Evolutionary conservation across 2,113 vertebrate species (phyloP).

Genomic region (Lophius piscatorius): DNA sequence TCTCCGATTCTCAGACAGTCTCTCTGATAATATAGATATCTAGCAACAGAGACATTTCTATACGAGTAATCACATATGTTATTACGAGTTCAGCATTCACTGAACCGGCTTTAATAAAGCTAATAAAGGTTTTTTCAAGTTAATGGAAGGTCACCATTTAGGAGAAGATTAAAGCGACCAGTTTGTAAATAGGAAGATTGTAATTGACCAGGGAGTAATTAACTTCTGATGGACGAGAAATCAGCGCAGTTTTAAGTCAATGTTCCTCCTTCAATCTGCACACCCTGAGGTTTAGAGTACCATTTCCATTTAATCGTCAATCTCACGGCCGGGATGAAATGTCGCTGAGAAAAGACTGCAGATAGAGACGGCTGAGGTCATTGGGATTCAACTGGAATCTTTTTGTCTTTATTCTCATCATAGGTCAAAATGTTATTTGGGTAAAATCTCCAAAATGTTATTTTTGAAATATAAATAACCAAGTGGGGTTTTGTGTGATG

Average conservation of each 20-base stretch:
- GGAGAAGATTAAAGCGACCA: background rate
- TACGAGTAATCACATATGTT: too few relatives aligned
- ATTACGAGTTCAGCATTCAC: too few relatives aligned
- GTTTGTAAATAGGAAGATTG: background rate
- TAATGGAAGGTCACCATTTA: background rate
- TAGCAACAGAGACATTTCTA: too few relatives aligned
- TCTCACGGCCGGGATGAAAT: constrained; percentile 23
- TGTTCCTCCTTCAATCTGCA: background rate
- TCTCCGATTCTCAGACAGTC: too few relatives aligned
- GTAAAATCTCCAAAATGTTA: background rate
- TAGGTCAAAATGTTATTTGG: constrained; percentile 3
- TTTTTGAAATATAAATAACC: background rate
- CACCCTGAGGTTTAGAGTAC: background rate
- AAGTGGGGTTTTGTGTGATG: background rate
- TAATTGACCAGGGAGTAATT: constrained; percentile 17
- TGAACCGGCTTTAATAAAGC: too few relatives aligned
- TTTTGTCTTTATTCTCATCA: background rate
- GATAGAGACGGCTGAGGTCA: constrained; percentile 14
- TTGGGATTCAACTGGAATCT: background rate
- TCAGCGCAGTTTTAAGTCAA: background rate
- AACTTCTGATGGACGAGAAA: background rate
- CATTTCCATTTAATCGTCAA: constrained; percentile 6
- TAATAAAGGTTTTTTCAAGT: background rate
- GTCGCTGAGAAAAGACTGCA: too few relatives aligned
- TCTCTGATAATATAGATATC: too few relatives aligned